Percentiles rank a stretch among this genome's conserved stretches.
Conservation (phyloP, 2,888 invertebrate species). For the Nemapogon koenigi region DNA sequence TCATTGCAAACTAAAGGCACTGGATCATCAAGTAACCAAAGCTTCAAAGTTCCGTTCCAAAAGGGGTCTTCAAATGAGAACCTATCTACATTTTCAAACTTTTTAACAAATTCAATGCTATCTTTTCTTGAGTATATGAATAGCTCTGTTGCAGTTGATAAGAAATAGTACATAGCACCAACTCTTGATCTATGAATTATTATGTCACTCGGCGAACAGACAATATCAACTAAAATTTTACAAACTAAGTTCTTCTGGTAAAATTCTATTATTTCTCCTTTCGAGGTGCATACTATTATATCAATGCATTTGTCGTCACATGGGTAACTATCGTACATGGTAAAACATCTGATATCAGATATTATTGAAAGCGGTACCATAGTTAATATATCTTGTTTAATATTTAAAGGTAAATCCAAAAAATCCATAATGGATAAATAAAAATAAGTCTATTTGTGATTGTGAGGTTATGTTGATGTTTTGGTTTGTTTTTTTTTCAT, state of each 20-base stretch:
- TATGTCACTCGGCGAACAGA: conserved; percentile 23
- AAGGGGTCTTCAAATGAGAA: conserved; percentile 30
- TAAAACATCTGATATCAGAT: conserved; percentile 33
- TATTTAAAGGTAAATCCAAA: conserved; percentile 4
- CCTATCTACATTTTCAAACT: conserved; percentile 27
- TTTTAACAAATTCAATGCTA: conserved; percentile 23
- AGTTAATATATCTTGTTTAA: conserved; percentile 23
- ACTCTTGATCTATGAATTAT: conserved; percentile 32
- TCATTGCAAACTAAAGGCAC: conserved; percentile 41
- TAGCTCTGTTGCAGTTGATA: conserved; percentile 26
- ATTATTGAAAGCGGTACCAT: conserved; percentile 31
- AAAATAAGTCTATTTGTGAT: background rate
- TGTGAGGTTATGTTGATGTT: background rate
- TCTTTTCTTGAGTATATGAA: conserved; percentile 30
- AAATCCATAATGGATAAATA: background rate
- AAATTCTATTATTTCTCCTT: conserved; percentile 38
- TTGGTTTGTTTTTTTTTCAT: background rate
- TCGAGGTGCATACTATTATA: conserved; percentile 32
- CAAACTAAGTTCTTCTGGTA: conserved; percentile 29
- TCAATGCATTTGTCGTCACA: conserved; percentile 30
- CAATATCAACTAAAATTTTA: conserved; percentile 23
- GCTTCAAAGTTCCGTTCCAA: conserved; percentile 29
- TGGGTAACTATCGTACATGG: conserved; percentile 44
- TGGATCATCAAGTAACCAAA: conserved; percentile 33
- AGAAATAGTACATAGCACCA: conserved; percentile 36